phyloP scores from a whole-genome alignment of 2,113 vertebrate genomes.

The Sclerurus mexicanus region DNA sequence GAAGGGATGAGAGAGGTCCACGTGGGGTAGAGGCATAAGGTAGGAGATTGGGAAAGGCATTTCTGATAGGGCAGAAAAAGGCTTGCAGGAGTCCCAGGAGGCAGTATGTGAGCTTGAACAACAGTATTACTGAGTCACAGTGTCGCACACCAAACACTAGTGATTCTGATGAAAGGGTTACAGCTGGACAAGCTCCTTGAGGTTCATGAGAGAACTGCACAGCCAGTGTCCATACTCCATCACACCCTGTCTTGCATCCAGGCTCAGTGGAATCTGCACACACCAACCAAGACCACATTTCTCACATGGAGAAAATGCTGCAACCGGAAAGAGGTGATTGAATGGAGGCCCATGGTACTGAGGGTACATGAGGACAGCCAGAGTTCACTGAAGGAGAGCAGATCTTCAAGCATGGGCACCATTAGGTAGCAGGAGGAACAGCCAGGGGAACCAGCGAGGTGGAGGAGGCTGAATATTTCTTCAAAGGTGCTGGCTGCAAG shows the following conservation, averaged over 20 bases:
- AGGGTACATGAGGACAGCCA: background rate
- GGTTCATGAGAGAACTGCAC: background rate
- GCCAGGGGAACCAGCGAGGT: background rate
- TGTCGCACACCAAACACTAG: background rate
- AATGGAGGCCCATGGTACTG: background rate
- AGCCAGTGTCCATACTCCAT: background rate
- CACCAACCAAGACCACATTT: accelerated
- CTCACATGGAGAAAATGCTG: accelerated
- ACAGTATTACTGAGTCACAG: background rate
- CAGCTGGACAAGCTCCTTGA: background rate
- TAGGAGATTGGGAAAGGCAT: background rate
- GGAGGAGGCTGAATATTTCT: slow-evolving; percentile 6
- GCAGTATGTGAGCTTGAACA: background rate
- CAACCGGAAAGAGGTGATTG: background rate
- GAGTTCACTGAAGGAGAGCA: slow-evolving; percentile 36
- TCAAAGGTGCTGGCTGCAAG: slow-evolving; percentile 46
- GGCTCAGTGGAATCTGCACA: background rate
- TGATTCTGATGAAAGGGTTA: background rate
- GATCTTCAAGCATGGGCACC: background rate
- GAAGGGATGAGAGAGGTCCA: background rate
- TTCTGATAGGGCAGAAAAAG: background rate
- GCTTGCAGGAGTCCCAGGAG: background rate
- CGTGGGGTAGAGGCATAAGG: accelerated
- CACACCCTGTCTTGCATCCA: background rate
- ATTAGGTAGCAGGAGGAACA: background rate